phyloP scores from a whole-genome alignment of 2,113 vertebrate genomes.

The Trogon melanurus region DNA sequence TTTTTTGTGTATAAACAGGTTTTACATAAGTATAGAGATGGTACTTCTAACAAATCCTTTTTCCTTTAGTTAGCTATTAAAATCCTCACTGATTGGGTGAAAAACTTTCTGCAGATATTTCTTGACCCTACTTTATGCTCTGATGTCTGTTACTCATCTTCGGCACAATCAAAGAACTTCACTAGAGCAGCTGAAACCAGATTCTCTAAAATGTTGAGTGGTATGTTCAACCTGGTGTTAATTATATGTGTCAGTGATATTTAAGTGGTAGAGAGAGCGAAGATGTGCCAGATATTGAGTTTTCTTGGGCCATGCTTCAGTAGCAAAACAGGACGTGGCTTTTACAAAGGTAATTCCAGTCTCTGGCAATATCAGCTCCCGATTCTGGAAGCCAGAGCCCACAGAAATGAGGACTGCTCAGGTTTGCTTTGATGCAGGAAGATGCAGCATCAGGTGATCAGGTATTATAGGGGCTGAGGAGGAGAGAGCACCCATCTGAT shows the following conservation, averaged over 20 bases:
- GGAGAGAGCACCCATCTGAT: background rate
- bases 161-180: slow-evolving; percentile 1
- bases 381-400: background rate
- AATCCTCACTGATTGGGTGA: background rate
- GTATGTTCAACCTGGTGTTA: slow-evolving; percentile 53
- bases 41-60: background rate
- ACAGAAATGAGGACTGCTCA: background rate
- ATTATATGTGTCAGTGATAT: slow-evolving; percentile 50
- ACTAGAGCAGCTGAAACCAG: slow-evolving; percentile 36
- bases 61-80: background rate
- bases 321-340: slow-evolving; percentile 7
- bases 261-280: background rate
- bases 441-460: background rate
- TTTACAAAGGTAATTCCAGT: background rate
- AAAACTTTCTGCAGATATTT: background rate
- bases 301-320: slow-evolving; percentile 18
- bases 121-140: background rate
- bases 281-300: background rate
- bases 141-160: slow-evolving; percentile 5
- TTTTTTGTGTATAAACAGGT: background rate
- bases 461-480: background rate
- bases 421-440: background rate
- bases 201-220: slow-evolving; percentile 26
- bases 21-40: background rate
- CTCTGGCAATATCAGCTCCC: background rate